Conservation (phyloP, 2,888 invertebrate genomes). For the Tiliacea aurago region DNA sequence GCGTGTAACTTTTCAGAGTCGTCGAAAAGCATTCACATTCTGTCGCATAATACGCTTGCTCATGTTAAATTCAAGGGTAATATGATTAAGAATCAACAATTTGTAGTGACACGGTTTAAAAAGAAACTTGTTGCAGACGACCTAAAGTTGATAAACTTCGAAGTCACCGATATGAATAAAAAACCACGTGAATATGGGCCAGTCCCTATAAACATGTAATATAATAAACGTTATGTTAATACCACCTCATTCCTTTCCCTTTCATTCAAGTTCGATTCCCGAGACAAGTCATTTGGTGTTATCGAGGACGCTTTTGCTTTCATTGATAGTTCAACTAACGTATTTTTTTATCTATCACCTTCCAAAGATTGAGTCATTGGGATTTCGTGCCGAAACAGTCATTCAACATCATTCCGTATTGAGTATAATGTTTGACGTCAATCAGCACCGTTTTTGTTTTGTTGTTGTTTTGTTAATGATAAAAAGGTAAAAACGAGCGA, state of each 20-base stretch:
- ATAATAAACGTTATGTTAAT: slow-evolving; percentile 70
- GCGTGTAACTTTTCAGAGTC: slow-evolving; percentile 10
- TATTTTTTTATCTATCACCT: slow-evolving; percentile 57
- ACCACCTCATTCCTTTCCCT: slow-evolving; percentile 82
- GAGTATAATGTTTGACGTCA: not conserved
- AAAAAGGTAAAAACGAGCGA: slow-evolving; percentile 8
- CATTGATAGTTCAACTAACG: slow-evolving; percentile 72
- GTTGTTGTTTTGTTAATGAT: not conserved
- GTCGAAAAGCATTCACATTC: slow-evolving; percentile 27
- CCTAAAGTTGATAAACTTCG: slow-evolving; percentile 26
- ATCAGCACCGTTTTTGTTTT: not conserved
- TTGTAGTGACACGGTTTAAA: slow-evolving; percentile 4
- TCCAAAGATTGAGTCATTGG: slow-evolving; percentile 52
- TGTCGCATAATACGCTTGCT: not conserved
- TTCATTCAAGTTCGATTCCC: slow-evolving; percentile 83
- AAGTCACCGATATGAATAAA: slow-evolving; percentile 23
- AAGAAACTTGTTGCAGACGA: slow-evolving; percentile 23
- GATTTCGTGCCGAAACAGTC: slow-evolving; percentile 14
- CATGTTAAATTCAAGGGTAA: slow-evolving; percentile 17
- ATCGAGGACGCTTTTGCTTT: slow-evolving; percentile 86
- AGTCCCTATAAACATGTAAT: slow-evolving; percentile 58
- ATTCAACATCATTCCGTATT: slow-evolving; percentile 11
- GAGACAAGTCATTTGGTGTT: slow-evolving; percentile 81
- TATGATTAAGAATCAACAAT: slow-evolving; percentile 17
- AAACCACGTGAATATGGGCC: slow-evolving; percentile 39